Evolutionary conservation across 2,888 invertebrate genomes (phyloP).

Genomic region (Ophion ventricosus): DNA sequence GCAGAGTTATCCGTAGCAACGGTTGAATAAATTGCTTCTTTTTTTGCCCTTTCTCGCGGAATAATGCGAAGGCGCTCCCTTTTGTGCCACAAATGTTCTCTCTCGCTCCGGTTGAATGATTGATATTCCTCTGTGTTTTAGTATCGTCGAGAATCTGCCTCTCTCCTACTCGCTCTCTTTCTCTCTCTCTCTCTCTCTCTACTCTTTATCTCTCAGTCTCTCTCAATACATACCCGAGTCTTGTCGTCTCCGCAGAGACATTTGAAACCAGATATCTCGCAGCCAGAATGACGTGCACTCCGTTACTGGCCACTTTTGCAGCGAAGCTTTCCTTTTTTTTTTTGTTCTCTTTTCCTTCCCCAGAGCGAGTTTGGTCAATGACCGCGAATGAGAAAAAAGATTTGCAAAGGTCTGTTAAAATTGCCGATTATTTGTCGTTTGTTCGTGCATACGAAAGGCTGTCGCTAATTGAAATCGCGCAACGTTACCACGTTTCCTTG

Average conservation of each 20-base stretch:
- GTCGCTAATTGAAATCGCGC: too few relatives aligned
- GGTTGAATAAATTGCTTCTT: constrained; percentile 57
- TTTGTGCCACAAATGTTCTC: constrained; percentile 35
- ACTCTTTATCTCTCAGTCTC: not conserved
- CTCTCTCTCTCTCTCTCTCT: not conserved
- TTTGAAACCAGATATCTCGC: constrained; percentile 25
- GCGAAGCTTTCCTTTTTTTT: not conserved
- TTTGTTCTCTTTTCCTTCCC: not conserved
- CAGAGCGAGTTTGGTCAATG: not conserved
- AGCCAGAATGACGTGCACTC: constrained; percentile 20
- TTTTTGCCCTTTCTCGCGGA: constrained; percentile 32
- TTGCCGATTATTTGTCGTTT: not conserved
- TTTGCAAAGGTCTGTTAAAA: too few relatives aligned
- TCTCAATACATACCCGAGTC: not conserved
- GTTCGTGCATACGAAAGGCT: not conserved
- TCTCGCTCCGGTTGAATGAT: constrained; percentile 44
- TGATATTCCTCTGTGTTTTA: constrained; percentile 57
- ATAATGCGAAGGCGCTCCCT: constrained; percentile 48
- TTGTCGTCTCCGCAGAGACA: constrained; percentile 29
- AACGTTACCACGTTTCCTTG: too few relatives aligned
- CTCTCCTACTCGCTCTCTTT: constrained; percentile 7
- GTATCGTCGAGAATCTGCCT: constrained; percentile 46
- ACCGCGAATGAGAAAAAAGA: not conserved
- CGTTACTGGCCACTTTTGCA: constrained; percentile 14
- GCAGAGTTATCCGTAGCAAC: constrained; percentile 39